Conservation (phyloP, 2,888 invertebrate species). For the Plagodis dolabraria region DNA sequence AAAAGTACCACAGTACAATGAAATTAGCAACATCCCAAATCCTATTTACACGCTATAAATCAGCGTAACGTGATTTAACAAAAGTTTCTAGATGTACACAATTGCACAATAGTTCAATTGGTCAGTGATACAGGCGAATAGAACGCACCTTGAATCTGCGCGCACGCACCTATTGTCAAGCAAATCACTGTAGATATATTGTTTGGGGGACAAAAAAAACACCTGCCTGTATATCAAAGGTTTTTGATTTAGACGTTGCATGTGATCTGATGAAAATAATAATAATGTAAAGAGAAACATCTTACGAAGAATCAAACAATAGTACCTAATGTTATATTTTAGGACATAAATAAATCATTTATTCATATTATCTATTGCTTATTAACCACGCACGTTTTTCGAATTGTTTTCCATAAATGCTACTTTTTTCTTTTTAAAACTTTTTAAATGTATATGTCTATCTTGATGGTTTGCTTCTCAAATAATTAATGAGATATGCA, state of each 20-base stretch:
- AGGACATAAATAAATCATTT: too few species aligned
- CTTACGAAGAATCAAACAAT: too few species aligned
- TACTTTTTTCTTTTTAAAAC: too few species aligned
- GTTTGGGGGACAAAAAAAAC: slow-evolving; percentile 45
- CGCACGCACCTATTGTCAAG: slow-evolving; percentile 52
- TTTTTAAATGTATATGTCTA: background rate
- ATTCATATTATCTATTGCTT: too few species aligned
- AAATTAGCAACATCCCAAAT: slow-evolving; percentile 1
- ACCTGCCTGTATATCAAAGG: slow-evolving; percentile 46
- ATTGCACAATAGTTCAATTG: slow-evolving; percentile 49
- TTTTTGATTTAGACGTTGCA: slow-evolving; percentile 5
- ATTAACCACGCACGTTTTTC: too few species aligned
- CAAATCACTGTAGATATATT: slow-evolving; percentile 57
- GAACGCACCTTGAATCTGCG: slow-evolving; percentile 51
- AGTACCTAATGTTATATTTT: too few species aligned
- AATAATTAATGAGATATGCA: too few species aligned
- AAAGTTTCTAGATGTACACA: slow-evolving; percentile 32
- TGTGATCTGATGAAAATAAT: background rate
- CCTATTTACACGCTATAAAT: slow-evolving; percentile 34
- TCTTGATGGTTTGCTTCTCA: too few species aligned
- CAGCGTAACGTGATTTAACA: slow-evolving; percentile 32
- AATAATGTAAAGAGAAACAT: background rate
- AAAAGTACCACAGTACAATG: background rate
- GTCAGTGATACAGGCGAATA: slow-evolving; percentile 38
- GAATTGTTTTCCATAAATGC: too few species aligned